phyloP scores from a whole-genome alignment of 2,797 vertebrate species.

The Valencia hispanica region DNA sequence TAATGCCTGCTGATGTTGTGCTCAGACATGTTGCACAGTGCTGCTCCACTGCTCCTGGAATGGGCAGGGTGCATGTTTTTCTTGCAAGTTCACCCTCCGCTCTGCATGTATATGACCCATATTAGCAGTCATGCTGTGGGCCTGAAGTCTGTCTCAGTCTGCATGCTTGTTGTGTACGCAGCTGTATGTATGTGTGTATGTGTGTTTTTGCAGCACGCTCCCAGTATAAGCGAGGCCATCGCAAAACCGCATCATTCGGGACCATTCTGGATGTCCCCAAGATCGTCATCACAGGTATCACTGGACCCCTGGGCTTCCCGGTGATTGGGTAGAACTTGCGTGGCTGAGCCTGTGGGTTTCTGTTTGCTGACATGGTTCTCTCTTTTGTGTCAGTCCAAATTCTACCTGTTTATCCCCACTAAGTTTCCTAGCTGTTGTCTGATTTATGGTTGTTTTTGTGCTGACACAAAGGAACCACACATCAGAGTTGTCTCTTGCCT shows the following conservation, averaged over 20 bases:
- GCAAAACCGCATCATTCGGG: conserved; percentile 99
- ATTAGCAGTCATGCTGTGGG: conserved; percentile 39
- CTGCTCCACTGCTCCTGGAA: conserved; percentile 27
- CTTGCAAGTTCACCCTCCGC: conserved; percentile 55
- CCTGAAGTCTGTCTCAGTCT: conserved; percentile 78
- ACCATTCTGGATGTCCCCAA: conserved; percentile 99
- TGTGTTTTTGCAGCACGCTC: conserved; percentile 96
- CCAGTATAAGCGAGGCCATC: conserved; percentile 98
- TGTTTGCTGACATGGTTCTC: conserved; percentile 46
- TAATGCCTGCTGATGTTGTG: conserved; percentile 42
- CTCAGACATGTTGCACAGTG: conserved; percentile 10
- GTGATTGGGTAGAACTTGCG: conserved; percentile 77
- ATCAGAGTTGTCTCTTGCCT: conserved; percentile 36
- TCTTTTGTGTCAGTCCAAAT: conserved; percentile 74
- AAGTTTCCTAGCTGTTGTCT: background rate
- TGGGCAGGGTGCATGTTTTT: conserved; percentile 67
- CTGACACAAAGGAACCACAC: conserved; percentile 65
- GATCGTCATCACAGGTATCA: conserved; percentile 99
- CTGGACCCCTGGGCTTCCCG: conserved; percentile 83
- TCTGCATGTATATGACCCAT: conserved; percentile 67
- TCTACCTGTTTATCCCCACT: background rate
- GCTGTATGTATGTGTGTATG: conserved; percentile 84
- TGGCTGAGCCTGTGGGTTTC: conserved; percentile 54
- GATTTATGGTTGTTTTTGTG: background rate
- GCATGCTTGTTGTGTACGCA: conserved; percentile 89